phyloP scores from a whole-genome alignment of 2,113 vertebrate genomes.

The Hippocampus mohnikei region DNA sequence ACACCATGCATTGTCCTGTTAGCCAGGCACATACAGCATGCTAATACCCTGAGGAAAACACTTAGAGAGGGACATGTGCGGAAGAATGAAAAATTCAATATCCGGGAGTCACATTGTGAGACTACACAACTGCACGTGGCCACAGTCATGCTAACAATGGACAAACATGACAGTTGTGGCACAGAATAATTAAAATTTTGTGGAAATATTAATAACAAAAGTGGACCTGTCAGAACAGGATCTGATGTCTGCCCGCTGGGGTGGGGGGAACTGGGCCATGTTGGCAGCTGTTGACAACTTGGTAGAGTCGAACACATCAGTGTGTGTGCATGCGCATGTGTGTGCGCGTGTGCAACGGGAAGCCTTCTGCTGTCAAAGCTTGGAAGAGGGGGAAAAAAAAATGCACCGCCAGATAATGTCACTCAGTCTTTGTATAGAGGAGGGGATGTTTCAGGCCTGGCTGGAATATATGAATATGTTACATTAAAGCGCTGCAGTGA shows the following conservation, averaged over 20 bases:
- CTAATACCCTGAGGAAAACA: constrained; percentile 31
- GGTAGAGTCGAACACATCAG: constrained; percentile 44
- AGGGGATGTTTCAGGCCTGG: constrained; percentile 28
- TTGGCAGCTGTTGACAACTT: constrained; percentile 64
- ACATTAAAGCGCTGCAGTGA: constrained; percentile 29
- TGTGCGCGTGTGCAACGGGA: constrained; percentile 5
- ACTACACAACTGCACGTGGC: constrained; percentile 38
- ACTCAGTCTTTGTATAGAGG: constrained; percentile 56
- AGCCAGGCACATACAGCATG: constrained; percentile 31
- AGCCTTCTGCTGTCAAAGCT: constrained; percentile 57
- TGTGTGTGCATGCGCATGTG: constrained; percentile 20
- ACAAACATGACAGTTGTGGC: constrained; percentile 54
- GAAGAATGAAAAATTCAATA: constrained; percentile 36
- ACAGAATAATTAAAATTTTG: constrained; percentile 65
- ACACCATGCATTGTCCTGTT: constrained; percentile 44
- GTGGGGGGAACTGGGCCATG: constrained; percentile 33
- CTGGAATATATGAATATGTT: constrained; percentile 47
- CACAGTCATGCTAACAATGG: constrained; percentile 44
- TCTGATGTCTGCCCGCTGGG: constrained; percentile 40
- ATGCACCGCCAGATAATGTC: constrained; percentile 60
- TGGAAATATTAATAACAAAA: constrained; percentile 68
- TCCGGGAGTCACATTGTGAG: constrained; percentile 40
- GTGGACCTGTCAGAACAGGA: constrained; percentile 57
- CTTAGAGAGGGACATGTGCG: constrained; percentile 18
- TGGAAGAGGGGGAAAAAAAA: constrained; percentile 32